phyloP scores from a whole-genome alignment of 2,113 vertebrate species.

The Syngnathus scovelli region DNA sequence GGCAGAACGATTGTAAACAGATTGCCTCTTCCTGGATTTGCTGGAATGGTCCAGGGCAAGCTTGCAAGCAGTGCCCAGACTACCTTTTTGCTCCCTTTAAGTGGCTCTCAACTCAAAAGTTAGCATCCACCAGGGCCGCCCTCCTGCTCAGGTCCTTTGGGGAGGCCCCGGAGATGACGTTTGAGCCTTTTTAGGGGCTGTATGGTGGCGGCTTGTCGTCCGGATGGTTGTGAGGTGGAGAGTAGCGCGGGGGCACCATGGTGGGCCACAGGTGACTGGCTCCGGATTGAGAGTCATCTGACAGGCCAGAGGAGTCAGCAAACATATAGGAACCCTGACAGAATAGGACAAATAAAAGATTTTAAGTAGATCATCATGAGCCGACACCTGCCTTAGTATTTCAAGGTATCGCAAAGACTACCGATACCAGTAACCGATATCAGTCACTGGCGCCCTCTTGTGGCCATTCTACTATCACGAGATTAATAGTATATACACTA shows the following conservation, averaged over 20 bases:
- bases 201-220: conserved; percentile 97
- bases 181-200: conserved; percentile 72
- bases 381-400: no score
- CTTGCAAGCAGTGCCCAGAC: conserved; percentile 21
- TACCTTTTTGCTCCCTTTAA: conserved; percentile 9
- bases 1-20: conserved; percentile 69
- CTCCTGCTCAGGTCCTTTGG: conserved; percentile 5
- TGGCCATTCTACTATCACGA: no score
- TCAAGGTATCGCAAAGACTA: no score
- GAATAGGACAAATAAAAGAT: not conserved
- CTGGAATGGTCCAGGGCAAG: conserved; percentile 25
- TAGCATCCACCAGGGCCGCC: conserved; percentile 5
- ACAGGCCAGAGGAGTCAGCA: conserved; percentile 85
- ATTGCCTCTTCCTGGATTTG: conserved; percentile 28
- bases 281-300: conserved; percentile 89
- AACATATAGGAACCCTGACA: conserved; percentile 75
- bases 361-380: not conserved
- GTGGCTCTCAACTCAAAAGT: conserved; percentile 27
- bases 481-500: no score
- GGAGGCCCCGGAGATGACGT: not conserved
- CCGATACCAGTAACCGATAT: no score
- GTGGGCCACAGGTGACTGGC: conserved; percentile 92
- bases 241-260: conserved; percentile 85
- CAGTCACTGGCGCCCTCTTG: no score
- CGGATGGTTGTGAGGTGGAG: conserved; percentile 88